phyloP scores from a whole-genome alignment of 2,797 vertebrate species.

The Takifugu ocellatus region DNA sequence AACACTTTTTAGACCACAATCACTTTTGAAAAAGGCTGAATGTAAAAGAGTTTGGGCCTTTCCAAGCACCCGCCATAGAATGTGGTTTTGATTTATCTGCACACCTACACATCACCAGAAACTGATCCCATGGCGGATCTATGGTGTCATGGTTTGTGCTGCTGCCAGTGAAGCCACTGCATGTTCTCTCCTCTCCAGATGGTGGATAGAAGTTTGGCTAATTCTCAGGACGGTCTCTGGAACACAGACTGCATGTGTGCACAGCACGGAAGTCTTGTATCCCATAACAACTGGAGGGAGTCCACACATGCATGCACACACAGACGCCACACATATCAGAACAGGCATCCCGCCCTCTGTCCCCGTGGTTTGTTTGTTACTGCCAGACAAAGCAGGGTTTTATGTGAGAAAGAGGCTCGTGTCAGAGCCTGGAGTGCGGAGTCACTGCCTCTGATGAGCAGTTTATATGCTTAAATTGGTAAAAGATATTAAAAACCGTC shows the following conservation, averaged over 20 bases:
- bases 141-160: too few relatives aligned
- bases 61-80: too few relatives aligned
- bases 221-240: conserved; percentile 28
- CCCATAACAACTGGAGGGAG: conserved; percentile 59
- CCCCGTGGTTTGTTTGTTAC: conserved; percentile 65
- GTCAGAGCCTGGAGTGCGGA: conserved; percentile 30
- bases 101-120: too few relatives aligned
- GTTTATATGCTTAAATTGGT: too few relatives aligned
- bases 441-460: not conserved
- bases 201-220: conserved; percentile 37
- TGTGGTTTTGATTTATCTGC: too few relatives aligned
- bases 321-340: conserved; percentile 28
- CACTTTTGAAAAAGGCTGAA: too few relatives aligned
- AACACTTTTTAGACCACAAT: too few relatives aligned
- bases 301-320: conserved; percentile 13
- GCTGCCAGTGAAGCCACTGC: conserved; percentile 4
- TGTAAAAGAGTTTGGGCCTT: too few relatives aligned
- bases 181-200: conserved; percentile 27
- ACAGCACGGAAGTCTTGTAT: conserved; percentile 51
- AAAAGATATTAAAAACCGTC: too few relatives aligned
- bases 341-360: conserved; percentile 59
- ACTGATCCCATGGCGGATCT: too few relatives aligned
- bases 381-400: conserved; percentile 61
- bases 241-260: conserved; percentile 23
- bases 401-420: conserved; percentile 61